Evolutionary conservation across 2,113 vertebrate species (phyloP).

Genomic region (Corythoichthys intestinalis): DNA sequence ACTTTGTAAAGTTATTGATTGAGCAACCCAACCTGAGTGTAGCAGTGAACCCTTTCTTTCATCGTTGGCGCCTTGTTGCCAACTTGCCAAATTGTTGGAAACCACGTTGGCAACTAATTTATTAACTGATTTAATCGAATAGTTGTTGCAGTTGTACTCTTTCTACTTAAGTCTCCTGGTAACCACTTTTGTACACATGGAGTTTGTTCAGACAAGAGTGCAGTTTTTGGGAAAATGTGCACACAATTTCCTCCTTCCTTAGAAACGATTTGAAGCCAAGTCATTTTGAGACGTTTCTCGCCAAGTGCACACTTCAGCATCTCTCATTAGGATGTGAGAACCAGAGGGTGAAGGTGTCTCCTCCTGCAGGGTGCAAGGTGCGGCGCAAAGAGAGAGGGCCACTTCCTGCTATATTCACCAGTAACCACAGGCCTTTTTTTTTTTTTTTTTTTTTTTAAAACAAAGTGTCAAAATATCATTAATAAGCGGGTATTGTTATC

Average conservation of each 20-base stretch:
- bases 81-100: no score
- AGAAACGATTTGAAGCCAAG: constrained; percentile 59
- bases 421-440: constrained; percentile 39
- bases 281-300: constrained; percentile 55
- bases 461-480: constrained; percentile 49
- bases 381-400: constrained; percentile 32
- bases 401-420: constrained; percentile 61
- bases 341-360: constrained; percentile 62
- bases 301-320: constrained; percentile 40
- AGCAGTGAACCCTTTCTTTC: no score
- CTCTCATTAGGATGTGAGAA: constrained; percentile 69
- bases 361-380: constrained; percentile 62
- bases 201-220: constrained; percentile 48
- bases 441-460: constrained; percentile 5
- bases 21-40: no score
- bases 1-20: no score
- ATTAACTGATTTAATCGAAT: no score
- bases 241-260: constrained; percentile 49
- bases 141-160: no score
- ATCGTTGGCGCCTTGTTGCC: no score
- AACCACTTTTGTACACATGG: constrained; percentile 32
- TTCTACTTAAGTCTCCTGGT: no score
- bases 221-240: constrained; percentile 38
- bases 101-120: no score
- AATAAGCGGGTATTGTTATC: constrained; percentile 29